A percentile compares a stretch with the other conserved stretches of the same genome.
phyloP scores from a whole-genome alignment of 2,797 vertebrate genomes.

The Benthosema pterotum region DNA sequence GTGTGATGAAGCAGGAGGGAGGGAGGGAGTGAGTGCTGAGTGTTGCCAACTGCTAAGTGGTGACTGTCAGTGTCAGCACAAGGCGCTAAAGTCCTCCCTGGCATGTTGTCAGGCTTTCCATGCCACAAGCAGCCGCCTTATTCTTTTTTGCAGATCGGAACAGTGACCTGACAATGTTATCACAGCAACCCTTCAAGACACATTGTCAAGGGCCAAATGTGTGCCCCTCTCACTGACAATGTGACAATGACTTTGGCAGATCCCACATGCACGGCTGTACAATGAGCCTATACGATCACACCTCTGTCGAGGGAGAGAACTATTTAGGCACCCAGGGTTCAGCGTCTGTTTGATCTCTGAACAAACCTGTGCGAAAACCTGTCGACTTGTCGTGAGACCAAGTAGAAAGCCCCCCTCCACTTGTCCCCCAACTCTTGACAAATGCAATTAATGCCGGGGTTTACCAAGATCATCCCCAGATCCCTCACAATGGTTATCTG shows the following conservation, averaged over 20 bases:
- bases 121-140: constrained; percentile 46
- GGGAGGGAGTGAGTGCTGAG: constrained; percentile 26
- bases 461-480: constrained; percentile 71
- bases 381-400: constrained; percentile 70
- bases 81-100: constrained; percentile 57
- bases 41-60: constrained; percentile 24
- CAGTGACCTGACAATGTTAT: constrained; percentile 48
- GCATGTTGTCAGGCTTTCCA: constrained; percentile 48
- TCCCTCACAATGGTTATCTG: constrained; percentile 31
- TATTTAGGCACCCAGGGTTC: constrained; percentile 49
- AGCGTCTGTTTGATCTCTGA: constrained; percentile 65
- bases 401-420: constrained; percentile 71
- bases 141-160: constrained; percentile 16
- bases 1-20: too few species aligned
- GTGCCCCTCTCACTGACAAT: constrained; percentile 68
- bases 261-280: constrained; percentile 37
- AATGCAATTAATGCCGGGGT: constrained; percentile 61
- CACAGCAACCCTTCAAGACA: constrained; percentile 44
- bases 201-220: constrained; percentile 34
- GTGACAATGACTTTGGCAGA: constrained; percentile 69
- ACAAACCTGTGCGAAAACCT: constrained; percentile 67
- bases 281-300: constrained; percentile 47
- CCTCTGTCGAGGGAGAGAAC: constrained; percentile 51
- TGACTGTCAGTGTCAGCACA: constrained; percentile 20
- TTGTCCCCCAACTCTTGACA: constrained; percentile 62